Evolutionary conservation across 2,888 invertebrate genomes (phyloP).

Genomic region (Holacanthella duospinosa): DNA sequence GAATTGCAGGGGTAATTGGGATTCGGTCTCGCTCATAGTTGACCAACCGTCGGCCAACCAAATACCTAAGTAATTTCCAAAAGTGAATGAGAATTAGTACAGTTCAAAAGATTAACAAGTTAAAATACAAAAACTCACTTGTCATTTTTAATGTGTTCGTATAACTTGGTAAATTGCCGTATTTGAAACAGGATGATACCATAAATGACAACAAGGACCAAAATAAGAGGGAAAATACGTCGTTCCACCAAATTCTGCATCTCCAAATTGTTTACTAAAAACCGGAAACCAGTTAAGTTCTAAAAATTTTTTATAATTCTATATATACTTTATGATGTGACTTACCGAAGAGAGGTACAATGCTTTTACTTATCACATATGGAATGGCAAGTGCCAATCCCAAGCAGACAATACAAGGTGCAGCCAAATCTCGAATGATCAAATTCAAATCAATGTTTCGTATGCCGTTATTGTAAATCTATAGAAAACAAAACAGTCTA

Average conservation of each 20-base stretch:
- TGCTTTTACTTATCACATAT: slow-evolving; percentile 71
- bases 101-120: not conserved
- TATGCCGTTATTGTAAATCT: slow-evolving; percentile 82
- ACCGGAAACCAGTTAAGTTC: slow-evolving; percentile 10
- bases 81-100: not conserved
- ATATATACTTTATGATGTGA: not conserved
- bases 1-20: slow-evolving; percentile 19
- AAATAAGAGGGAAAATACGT: slow-evolving; percentile 77
- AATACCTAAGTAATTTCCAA: slow-evolving; percentile 49
- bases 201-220: slow-evolving; percentile 58
- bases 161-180: slow-evolving; percentile 82
- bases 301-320: too few relatives aligned
- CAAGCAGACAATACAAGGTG: slow-evolving; percentile 78
- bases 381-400: slow-evolving; percentile 84
- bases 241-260: slow-evolving; percentile 64
- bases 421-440: slow-evolving; percentile 72
- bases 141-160: slow-evolving; percentile 98
- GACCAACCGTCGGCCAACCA: slow-evolving; percentile 89
- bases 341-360: slow-evolving; percentile 44
- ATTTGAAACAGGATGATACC: slow-evolving; percentile 73
- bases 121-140: slow-evolving; percentile 50
- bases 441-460: slow-evolving; percentile 82
- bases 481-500: slow-evolving; percentile 20
- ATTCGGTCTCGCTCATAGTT: slow-evolving; percentile 64
- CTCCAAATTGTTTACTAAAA: slow-evolving; percentile 37